phyloP scores from a whole-genome alignment of 2,113 vertebrate species.

The Lepisosteus oculatus region DNA sequence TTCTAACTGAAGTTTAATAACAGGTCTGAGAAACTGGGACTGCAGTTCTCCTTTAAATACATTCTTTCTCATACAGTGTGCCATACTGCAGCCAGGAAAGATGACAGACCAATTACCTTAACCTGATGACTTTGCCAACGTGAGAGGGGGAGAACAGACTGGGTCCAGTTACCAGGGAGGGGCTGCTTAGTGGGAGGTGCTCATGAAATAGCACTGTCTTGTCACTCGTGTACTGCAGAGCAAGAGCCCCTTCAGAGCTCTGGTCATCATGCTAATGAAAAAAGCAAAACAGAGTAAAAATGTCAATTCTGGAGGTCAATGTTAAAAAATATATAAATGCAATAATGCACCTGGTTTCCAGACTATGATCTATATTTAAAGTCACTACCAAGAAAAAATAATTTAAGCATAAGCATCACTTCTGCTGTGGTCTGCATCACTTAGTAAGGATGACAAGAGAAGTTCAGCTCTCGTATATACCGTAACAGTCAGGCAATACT shows the following conservation, averaged over 20 bases:
- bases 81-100: too few species aligned
- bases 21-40: too few species aligned
- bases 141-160: constrained; percentile 11
- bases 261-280: constrained; percentile 17
- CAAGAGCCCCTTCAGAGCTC: constrained; percentile 4
- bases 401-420: too few species aligned
- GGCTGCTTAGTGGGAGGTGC: neutral
- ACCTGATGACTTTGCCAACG: constrained; percentile 20
- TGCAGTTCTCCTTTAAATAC: too few species aligned
- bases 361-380: neutral
- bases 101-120: constrained; percentile 10
- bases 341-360: neutral
- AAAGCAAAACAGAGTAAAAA: neutral
- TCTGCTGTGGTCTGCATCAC: too few species aligned
- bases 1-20: too few species aligned
- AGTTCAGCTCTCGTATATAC: too few species aligned
- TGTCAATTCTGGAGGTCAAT: neutral
- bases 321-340: constrained; percentile 12
- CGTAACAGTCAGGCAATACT: too few species aligned
- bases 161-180: neutral
- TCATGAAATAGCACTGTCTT: constrained; percentile 14
- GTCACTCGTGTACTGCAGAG: constrained; percentile 17
- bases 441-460: too few species aligned
- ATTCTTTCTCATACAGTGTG: too few species aligned
- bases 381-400: neutral